These are phyloP conservation scores for Drosophila biarmipes DNA, from an alignment of 1,140 invertebrate species.

Conservation along the genomic window DNA sequence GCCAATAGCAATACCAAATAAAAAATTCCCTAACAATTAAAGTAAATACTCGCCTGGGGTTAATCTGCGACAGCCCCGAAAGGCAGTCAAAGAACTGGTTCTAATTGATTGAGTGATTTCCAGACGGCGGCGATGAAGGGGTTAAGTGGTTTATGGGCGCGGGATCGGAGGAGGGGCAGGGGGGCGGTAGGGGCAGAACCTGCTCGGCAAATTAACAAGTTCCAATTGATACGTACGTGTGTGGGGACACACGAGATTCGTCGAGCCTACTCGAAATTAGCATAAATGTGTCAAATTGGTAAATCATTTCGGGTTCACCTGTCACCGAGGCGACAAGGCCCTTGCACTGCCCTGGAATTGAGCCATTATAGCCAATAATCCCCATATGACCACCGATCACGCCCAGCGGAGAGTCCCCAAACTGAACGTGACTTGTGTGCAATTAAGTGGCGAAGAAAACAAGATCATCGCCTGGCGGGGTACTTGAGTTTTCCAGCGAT, in stretches of 20 bases:
- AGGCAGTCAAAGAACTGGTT: constrained; percentile 37
- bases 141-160: constrained; percentile 35
- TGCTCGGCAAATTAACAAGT: constrained; percentile 74
- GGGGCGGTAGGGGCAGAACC: constrained; percentile 43
- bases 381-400: constrained; percentile 13
- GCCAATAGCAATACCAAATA: not conserved
- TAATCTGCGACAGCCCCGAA: constrained; percentile 4
- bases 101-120: constrained; percentile 48
- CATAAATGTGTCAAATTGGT: constrained; percentile 50
- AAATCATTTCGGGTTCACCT: constrained; percentile 29
- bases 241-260: constrained; percentile 42
- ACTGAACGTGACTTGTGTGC: constrained; percentile 34
- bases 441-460: constrained; percentile 25
- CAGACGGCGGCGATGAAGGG: constrained; percentile 9
- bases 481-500: constrained; percentile 8
- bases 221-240: constrained; percentile 65
- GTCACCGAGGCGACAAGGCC: constrained; percentile 34
- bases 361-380: constrained; percentile 24
- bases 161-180: too few relatives aligned
- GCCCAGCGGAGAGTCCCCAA: constrained; percentile 17
- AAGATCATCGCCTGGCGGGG: constrained; percentile 14
- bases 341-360: constrained; percentile 20
- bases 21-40: not conserved
- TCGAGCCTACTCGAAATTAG: constrained; percentile 44
- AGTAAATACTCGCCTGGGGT: constrained; percentile 11